Percentiles rank a stretch among this genome's conserved stretches.
These are phyloP conservation scores for Drosophila ustulata DNA, from an alignment of 2,888 invertebrate species.

Conservation along the genomic window DNA sequence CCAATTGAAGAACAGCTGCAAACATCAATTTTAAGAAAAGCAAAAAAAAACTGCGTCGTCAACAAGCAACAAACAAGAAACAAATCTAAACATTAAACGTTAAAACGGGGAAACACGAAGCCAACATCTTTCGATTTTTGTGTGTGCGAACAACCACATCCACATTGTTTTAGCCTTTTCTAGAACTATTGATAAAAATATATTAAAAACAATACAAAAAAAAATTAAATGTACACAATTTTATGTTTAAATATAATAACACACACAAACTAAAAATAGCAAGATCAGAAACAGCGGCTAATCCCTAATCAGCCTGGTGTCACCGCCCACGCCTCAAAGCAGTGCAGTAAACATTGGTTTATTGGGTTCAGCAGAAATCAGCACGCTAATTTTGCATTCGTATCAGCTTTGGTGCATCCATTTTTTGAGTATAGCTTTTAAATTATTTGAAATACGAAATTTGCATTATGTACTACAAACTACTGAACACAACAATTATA, in stretches of 20 bases:
- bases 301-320: conserved; percentile 21
- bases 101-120: conserved; percentile 55
- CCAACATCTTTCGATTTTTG: conserved; percentile 55
- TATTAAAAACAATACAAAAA: conserved; percentile 75
- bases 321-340: conserved; percentile 2
- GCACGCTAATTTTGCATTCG: conserved; percentile 9
- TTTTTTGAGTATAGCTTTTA: conserved; percentile 55
- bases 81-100: conserved; percentile 57
- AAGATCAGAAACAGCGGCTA: conserved; percentile 31
- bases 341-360: neutral
- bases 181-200: conserved; percentile 83
- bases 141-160: conserved; percentile 55
- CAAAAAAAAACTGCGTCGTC: conserved; percentile 64
- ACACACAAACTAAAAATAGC: conserved; percentile 42
- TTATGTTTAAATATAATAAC: conserved; percentile 72
- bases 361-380: conserved; percentile 6
- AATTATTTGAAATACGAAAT: conserved; percentile 59
- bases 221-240: conserved; percentile 70
- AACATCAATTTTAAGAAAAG: conserved; percentile 44
- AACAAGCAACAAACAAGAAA: conserved; percentile 71
- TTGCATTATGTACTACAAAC: conserved; percentile 60
- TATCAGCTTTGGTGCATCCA: conserved; percentile 32
- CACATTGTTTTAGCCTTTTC: conserved; percentile 84
- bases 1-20: conserved; percentile 42
- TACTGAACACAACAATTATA: conserved; percentile 56